Conservation (phyloP, 2,888 invertebrate genomes). For the Leptinotarsa rubiginosa region DNA sequence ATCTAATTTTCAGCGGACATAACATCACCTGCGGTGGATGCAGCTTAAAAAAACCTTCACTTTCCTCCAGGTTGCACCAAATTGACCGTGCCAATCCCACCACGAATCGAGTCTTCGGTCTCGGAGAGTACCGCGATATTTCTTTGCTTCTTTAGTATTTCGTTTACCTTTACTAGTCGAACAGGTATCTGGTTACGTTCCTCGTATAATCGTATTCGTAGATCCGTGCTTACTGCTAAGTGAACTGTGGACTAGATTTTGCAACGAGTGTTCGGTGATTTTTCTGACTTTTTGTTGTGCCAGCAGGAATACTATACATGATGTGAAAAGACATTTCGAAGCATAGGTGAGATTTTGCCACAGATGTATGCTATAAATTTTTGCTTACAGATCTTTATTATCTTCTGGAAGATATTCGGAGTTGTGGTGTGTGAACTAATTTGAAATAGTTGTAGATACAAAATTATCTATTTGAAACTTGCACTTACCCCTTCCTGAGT, state of each 20-base stretch:
- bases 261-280: conserved; percentile 3
- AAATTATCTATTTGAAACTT: too few species aligned
- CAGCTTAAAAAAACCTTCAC: neutral
- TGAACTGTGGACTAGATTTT: conserved; percentile 32
- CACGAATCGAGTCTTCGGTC: conserved; percentile 32
- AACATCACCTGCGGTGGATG: neutral
- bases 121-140: conserved; percentile 33
- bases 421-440: too few species aligned
- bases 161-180: conserved; percentile 45
- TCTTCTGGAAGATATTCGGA: too few species aligned
- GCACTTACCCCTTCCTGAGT: too few species aligned
- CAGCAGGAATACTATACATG: conserved; percentile 16
- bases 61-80: neutral
- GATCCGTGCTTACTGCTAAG: conserved; percentile 26
- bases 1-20: too few species aligned
- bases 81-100: conserved; percentile 42
- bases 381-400: too few species aligned
- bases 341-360: neutral
- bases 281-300: conserved; percentile 4
- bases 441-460: too few species aligned
- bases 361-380: too few species aligned
- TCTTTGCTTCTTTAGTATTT: conserved; percentile 49
- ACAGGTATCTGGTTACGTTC: conserved; percentile 44
- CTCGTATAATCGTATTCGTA: conserved; percentile 20
- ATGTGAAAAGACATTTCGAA: neutral